These are phyloP conservation scores for Echinometra lucunter DNA, from an alignment of 53 echinoderm and acorn worm genomes.

Conservation along the genomic window DNA sequence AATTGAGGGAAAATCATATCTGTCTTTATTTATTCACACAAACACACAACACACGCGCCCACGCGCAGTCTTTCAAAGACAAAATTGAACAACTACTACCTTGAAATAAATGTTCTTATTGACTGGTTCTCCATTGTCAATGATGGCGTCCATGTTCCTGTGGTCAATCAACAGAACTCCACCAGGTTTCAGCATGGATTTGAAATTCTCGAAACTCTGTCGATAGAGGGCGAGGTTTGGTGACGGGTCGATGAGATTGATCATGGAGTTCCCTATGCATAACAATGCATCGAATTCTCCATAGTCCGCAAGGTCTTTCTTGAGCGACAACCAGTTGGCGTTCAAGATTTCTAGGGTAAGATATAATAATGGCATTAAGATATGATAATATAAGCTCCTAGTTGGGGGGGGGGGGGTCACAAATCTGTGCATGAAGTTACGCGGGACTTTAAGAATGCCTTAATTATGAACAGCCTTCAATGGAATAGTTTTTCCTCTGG, in stretches of 20 bases:
- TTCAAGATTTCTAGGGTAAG: neutral
- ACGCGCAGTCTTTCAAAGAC: too few species aligned
- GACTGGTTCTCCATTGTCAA: neutral
- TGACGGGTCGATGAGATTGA: neutral
- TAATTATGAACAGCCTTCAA: too few species aligned
- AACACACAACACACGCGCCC: neutral
- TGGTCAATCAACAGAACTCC: constrained; percentile 46
- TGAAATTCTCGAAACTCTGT: neutral
- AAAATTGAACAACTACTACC: neutral
- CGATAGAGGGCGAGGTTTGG: neutral
- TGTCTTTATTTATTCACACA: too few species aligned
- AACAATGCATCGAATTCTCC: constrained; percentile 44
- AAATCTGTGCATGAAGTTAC: too few species aligned
- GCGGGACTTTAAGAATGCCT: too few species aligned
- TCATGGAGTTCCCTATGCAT: constrained; percentile 32
- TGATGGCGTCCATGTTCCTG: neutral
- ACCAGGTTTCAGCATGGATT: constrained; percentile 48
- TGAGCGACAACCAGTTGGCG: constrained; percentile 27
- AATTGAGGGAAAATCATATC: too few species aligned
- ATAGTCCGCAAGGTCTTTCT: neutral
- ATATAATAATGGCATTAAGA: too few species aligned
- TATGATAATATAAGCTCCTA: too few species aligned
- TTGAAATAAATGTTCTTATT: neutral
- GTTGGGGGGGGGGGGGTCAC: too few species aligned
- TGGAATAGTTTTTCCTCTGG: too few species aligned